Evolutionary conservation across 1,140 invertebrate genomes (phyloP).

Genomic region (Ceratina calcarata): DNA sequence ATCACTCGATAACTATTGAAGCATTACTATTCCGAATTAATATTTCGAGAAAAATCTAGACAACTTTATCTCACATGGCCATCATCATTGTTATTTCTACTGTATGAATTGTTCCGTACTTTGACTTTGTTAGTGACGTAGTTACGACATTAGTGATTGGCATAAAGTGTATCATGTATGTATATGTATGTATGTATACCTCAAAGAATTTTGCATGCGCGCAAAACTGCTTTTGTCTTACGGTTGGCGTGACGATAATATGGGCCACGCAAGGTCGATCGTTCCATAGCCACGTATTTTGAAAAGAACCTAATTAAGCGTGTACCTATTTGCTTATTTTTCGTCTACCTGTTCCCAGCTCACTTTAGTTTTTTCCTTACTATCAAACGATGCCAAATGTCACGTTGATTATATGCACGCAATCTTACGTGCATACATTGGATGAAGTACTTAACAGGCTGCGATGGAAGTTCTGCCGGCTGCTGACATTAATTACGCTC

Average conservation of each 20-base stretch:
- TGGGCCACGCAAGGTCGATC: conserved; percentile 38
- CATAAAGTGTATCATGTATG: neutral
- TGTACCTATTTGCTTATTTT: conserved; percentile 6
- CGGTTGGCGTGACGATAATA: conserved; percentile 26
- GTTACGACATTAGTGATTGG: neutral
- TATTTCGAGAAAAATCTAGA: too few relatives aligned
- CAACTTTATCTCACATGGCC: too few relatives aligned
- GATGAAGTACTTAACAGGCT: conserved; percentile 25
- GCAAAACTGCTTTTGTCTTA: conserved; percentile 28
- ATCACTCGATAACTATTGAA: too few relatives aligned
- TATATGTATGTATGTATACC: neutral
- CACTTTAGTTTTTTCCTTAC: neutral
- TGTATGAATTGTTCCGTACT: too few relatives aligned
- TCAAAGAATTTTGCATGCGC: conserved; percentile 11
- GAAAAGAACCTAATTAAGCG: conserved; percentile 47
- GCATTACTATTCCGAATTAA: too few relatives aligned
- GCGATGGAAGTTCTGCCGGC: conserved; percentile 28
- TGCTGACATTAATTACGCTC: conserved; percentile 8
- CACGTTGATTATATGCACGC: conserved; percentile 20
- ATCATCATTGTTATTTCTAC: too few relatives aligned
- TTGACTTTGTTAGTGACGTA: too few relatives aligned
- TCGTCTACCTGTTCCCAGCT: too few relatives aligned
- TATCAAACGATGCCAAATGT: conserved; percentile 2
- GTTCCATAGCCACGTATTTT: conserved; percentile 44
- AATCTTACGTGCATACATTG: conserved; percentile 19